These are phyloP conservation scores for Drosophila rubida DNA, from an alignment of 2,888 invertebrate species.

Conservation along the genomic window DNA sequence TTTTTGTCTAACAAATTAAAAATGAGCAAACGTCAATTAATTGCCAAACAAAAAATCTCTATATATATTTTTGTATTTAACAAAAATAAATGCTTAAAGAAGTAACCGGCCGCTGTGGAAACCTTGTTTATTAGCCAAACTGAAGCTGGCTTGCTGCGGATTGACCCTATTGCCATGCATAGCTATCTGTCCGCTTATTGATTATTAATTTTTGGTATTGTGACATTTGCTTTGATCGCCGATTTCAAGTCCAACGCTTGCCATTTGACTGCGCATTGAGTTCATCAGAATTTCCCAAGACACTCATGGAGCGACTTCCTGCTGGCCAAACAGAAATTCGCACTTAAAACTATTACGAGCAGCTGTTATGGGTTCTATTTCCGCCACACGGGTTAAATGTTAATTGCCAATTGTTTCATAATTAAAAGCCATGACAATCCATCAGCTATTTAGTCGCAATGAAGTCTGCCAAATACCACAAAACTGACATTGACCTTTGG, in stretches of 20 bases:
- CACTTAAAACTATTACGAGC: conserved; percentile 28
- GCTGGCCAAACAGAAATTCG: conserved; percentile 26
- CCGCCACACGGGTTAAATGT: conserved; percentile 68
- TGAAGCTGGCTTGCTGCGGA: conserved; percentile 46
- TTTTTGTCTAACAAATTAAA: conserved; percentile 72
- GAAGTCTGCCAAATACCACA: conserved; percentile 28
- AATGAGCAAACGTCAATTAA: conserved; percentile 58
- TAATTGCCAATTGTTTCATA: conserved; percentile 73
- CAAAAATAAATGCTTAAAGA: conserved; percentile 26
- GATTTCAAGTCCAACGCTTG: conserved; percentile 2
- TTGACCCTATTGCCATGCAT: conserved; percentile 70
- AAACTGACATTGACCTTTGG: conserved; percentile 34
- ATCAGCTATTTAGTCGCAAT: conserved; percentile 42
- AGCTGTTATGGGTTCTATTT: conserved; percentile 47
- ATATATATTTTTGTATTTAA: neutral
- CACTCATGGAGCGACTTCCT: conserved; percentile 37
- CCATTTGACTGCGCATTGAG: conserved; percentile 22
- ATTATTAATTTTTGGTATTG: conserved; percentile 68
- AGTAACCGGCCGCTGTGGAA: conserved; percentile 27
- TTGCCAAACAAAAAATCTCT: conserved; percentile 46
- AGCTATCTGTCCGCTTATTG: conserved; percentile 55
- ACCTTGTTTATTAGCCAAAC: conserved; percentile 49
- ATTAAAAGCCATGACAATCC: conserved; percentile 58
- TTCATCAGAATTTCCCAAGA: conserved; percentile 44
- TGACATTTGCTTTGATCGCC: conserved; percentile 60